Evolutionary conservation across 1,140 invertebrate species (phyloP), one percentile per base, ranked within the genome.

Genomic region (Chrysomallon squamiferum): DNA sequence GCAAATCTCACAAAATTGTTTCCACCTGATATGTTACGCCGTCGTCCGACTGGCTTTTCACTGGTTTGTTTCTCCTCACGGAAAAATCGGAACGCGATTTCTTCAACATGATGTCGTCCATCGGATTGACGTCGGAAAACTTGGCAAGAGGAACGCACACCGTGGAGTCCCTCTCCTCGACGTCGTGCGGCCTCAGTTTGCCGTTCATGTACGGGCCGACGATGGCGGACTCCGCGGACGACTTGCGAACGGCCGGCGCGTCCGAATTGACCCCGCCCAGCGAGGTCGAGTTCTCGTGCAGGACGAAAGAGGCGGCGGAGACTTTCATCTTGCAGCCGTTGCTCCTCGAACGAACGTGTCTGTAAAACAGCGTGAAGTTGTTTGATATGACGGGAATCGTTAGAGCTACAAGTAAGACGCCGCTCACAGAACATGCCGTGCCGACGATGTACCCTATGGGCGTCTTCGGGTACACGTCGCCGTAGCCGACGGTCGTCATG

Each of bases 401-500:
- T 11, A 83, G 68, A 13, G 82, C 82, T 22, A 82, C 76, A 45
- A 81, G 61, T 9, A 83, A 59, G 4, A 83, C 82, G 9, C 81
- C 80, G 58, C 74, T 74, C 2, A 83, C 74, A n/a, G 80, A 74
- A 62, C 80, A 82, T n/a, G 66, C 72, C 13, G 76, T 73, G 9
- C 82, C 82, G 35, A 85, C 76, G 22, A 84, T 61, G 59, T 83
- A 83, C 13, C 95, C 96, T 59, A 79, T 59, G 7, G 81, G 67
- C 1, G 75, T 74, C 9, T 59, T 75, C 0, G 81, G 81, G 58
- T 72, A 77, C 20, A 79, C 74, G 66, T 87, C 87, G 25, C 86
- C 86, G 65, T 87, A 87, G 1, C 87, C 87, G 1, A 87, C 85
- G n/a, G 86, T 87, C 22, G 87, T 87, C 88, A 89, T 87, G 54